These are phyloP conservation scores for Coracias cyanogaster DNA, from an alignment of 2,797 vertebrate genomes.

Conservation along the genomic window DNA sequence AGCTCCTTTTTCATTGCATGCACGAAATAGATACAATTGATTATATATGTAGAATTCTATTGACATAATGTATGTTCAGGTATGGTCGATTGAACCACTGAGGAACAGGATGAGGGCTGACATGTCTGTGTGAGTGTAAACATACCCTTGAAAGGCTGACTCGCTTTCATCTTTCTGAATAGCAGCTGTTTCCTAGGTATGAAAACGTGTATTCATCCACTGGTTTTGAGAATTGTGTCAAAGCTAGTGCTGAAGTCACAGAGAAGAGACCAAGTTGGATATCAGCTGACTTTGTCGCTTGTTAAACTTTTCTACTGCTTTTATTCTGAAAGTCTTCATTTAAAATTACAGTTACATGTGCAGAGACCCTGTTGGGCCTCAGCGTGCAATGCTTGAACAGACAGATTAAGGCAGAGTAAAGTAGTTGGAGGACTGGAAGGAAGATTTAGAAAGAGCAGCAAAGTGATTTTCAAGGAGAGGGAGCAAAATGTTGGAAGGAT, in stretches of 20 bases:
- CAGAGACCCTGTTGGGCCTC: not conserved
- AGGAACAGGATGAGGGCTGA: not conserved
- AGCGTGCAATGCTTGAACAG: not conserved
- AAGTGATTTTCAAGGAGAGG: not conserved
- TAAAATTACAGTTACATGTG: not conserved
- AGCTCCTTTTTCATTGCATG: conserved; percentile 45
- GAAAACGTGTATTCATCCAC: not conserved
- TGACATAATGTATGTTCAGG: conserved; percentile 13
- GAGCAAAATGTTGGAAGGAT: not conserved
- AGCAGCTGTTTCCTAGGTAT: not conserved
- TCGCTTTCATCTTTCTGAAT: conserved; percentile 52
- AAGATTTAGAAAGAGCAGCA: not conserved
- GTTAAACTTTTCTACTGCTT: not conserved
- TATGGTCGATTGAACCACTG: conserved; percentile 10
- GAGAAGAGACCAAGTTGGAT: not conserved
- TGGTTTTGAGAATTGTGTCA: not conserved
- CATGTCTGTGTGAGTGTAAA: not conserved
- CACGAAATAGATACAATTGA: conserved; percentile 1
- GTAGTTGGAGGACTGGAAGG: not conserved
- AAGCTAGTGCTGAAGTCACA: not conserved
- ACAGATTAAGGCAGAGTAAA: not conserved
- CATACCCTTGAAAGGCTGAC: not conserved
- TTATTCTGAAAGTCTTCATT: not conserved
- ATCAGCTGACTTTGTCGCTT: not conserved
- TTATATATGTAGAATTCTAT: conserved; percentile 22